These are phyloP conservation scores for Atherix ibis DNA, from an alignment of 2,888 invertebrate species.

Conservation along the genomic window DNA sequence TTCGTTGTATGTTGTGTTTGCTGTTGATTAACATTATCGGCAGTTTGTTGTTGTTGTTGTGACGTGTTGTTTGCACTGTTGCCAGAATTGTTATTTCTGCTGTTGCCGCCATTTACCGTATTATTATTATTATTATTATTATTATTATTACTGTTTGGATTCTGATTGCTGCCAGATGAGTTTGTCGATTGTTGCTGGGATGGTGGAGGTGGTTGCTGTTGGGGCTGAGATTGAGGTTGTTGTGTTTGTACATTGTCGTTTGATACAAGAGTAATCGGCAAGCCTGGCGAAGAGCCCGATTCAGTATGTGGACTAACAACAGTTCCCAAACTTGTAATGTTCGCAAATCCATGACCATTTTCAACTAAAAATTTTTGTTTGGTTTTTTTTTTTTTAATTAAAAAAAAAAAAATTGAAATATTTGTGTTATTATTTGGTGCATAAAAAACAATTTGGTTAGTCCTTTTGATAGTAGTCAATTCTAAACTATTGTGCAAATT, in stretches of 20 bases:
- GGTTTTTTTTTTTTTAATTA: too few species aligned
- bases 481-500: too few species aligned
- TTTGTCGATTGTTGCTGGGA: slow-evolving; percentile 2
- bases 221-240: slow-evolving; percentile 3
- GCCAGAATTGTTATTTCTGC: not conserved
- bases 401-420: too few species aligned
- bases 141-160: slow-evolving; percentile 3
- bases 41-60: slow-evolving; percentile 9
- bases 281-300: slow-evolving; percentile 15
- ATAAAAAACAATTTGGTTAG: too few species aligned
- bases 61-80: slow-evolving; percentile 7
- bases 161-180: slow-evolving; percentile 1
- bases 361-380: slow-evolving; percentile 12
- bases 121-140: not conserved
- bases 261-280: slow-evolving; percentile 15
- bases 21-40: slow-evolving; percentile 19
- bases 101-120: slow-evolving; percentile 5
- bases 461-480: too few species aligned
- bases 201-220: slow-evolving; percentile 5
- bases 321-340: slow-evolving; percentile 16
- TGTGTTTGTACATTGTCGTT: slow-evolving; percentile 5
- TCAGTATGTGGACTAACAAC: slow-evolving; percentile 15
- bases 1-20: slow-evolving; percentile 16
- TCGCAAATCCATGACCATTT: slow-evolving; percentile 15
- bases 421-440: too few species aligned